These are phyloP conservation scores for Eristalis pertinax DNA, from an alignment of 2,888 invertebrate genomes.

Conservation along the genomic window DNA sequence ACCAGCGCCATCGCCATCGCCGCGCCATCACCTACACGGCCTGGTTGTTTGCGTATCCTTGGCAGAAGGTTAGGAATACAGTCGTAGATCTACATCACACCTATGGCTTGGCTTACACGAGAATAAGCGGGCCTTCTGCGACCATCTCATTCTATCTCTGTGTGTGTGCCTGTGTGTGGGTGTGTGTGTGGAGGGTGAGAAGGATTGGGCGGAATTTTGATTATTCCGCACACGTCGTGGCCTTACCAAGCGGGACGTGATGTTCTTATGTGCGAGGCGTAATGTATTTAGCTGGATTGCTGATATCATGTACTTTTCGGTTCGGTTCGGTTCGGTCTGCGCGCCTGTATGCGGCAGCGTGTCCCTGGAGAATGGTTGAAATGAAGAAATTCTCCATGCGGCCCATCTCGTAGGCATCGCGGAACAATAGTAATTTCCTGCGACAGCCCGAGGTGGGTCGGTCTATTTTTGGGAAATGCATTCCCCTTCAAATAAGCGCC, in stretches of 20 bases:
- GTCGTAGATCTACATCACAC: slow-evolving; percentile 47
- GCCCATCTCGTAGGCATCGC: slow-evolving; percentile 18
- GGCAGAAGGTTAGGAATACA: slow-evolving; percentile 55
- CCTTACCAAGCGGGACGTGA: slow-evolving; percentile 64
- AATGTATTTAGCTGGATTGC: slow-evolving; percentile 68
- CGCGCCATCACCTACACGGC: not conserved
- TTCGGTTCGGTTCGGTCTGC: slow-evolving; percentile 13
- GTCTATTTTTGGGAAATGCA: slow-evolving; percentile 57
- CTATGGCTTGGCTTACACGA: slow-evolving; percentile 24
- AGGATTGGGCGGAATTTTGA: slow-evolving; percentile 51
- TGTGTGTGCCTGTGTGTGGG: not conserved
- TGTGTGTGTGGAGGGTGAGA: not conserved
- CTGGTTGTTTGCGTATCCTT: slow-evolving; percentile 37
- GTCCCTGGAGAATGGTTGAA: slow-evolving; percentile 55
- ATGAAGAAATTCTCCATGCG: slow-evolving; percentile 57
- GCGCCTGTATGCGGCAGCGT: not conserved
- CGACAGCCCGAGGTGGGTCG: not conserved
- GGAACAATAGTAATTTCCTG: slow-evolving; percentile 51
- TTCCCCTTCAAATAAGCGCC: not conserved
- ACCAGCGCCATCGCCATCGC: slow-evolving; percentile 5
- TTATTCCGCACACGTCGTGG: slow-evolving; percentile 64
- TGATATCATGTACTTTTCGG: slow-evolving; percentile 57
- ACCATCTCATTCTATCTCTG: not conserved
- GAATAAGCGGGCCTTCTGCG: slow-evolving; percentile 10
- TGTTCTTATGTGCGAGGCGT: slow-evolving; percentile 48